Base-by-base conservation (phyloP, 2,797 vertebrate genomes). In the Anabacerthia variegaticeps region DNA sequence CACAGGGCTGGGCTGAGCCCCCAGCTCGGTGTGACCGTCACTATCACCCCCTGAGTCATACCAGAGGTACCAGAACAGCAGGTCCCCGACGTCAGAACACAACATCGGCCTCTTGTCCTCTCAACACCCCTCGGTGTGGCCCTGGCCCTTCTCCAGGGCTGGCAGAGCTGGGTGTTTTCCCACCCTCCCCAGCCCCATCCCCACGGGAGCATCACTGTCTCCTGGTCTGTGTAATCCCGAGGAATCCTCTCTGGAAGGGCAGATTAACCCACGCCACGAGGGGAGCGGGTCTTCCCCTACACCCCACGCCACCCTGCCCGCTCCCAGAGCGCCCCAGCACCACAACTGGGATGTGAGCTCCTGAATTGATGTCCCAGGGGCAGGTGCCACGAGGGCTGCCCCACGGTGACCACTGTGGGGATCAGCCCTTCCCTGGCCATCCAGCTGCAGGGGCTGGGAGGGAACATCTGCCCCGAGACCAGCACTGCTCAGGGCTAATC, bases 401-500 rank as follows among this genome's bases (percentile, higher is more conserved):
- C 1, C 0, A 1, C 0, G 10, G 16, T 39, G 6, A 41, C 21
- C 20, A 18, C 14, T 2, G 2, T 2, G 15, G 14, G 43, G 39
- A 18, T 7, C 4, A 12, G 46, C 43, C 2, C 14, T 15, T 2
- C 26, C 61, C 3, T 0, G 26, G 8, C n/a, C 19, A 1, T 10
- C 3, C 34, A 22, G 72, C 43, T 20, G 67, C 30, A 6, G 76
- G 52, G 43, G 62, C 43, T 2, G 0, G 0, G 7, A 22, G 19
- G 8, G 48, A 43, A 80, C 78, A 84, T 28, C 74, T 44, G 73
- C 27, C 10, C 30, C 44, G 5, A 16, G 1, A 13, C 56, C 76
- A 59, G 19, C 11, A 2, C 43, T 39, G 2, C 58, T 32, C 22
- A 2, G 41, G 6, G 49, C 56, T 34, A 7, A 83, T 69, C 78